These are phyloP conservation scores for Chaetodon trifascialis DNA, from an alignment of 2,113 vertebrate species.

Conservation along the genomic window DNA sequence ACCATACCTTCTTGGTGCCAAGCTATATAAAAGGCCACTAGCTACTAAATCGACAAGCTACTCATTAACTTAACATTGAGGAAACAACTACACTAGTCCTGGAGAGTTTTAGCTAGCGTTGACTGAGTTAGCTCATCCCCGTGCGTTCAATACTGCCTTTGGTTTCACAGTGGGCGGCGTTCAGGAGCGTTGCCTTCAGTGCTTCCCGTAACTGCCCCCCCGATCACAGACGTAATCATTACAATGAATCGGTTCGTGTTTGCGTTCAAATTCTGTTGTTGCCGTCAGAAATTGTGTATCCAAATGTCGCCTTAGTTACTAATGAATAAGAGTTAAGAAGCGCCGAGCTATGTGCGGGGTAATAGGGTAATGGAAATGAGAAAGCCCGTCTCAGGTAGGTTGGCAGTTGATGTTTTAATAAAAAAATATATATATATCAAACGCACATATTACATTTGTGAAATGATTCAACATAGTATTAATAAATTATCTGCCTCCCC, in stretches of 20 bases:
- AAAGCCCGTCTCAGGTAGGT: not conserved
- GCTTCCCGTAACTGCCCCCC: conserved; percentile 22
- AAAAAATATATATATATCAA: no score
- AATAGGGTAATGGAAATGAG: not conserved
- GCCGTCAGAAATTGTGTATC: not conserved
- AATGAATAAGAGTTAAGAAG: not conserved
- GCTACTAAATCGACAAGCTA: not conserved
- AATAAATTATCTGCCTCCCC: fast-evolving
- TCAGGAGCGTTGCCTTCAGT: not conserved
- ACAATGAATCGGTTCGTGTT: not conserved
- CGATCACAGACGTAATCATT: not conserved
- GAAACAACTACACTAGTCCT: conserved; percentile 16
- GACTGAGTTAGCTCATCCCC: conserved; percentile 20
- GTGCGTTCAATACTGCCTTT: conserved; percentile 14
- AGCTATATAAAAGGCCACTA: not conserved
- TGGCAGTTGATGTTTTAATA: no score
- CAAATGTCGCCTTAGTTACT: not conserved
- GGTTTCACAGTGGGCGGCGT: conserved; percentile 61
- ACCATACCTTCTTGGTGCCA: not conserved
- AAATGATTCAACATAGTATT: not conserved
- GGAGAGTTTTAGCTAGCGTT: conserved; percentile 6
- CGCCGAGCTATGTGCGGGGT: not conserved
- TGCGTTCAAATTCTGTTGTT: not conserved
- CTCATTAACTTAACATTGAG: not conserved
- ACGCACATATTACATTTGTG: not conserved